These are phyloP conservation scores for Xiphydria camelus DNA, from an alignment of 2,888 invertebrate genomes.

Conservation along the genomic window DNA sequence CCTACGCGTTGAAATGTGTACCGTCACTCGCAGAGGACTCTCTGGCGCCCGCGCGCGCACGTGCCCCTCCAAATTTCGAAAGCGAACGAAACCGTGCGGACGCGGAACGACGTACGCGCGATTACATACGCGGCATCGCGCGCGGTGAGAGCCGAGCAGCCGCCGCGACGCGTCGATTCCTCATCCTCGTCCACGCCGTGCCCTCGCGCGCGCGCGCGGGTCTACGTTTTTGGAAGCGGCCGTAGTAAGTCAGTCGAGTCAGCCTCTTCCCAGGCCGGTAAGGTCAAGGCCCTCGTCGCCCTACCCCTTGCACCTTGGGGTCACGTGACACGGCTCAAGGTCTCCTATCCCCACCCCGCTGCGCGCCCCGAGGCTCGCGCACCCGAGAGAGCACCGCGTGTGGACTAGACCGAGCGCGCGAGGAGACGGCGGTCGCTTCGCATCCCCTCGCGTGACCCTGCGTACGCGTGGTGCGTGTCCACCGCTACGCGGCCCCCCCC, in stretches of 20 bases:
- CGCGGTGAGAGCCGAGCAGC: conserved; percentile 5
- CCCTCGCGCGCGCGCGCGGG: conserved; percentile 18
- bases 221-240: conserved; percentile 45
- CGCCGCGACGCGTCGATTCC: conserved; percentile 10
- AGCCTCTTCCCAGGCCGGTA: conserved; percentile 46
- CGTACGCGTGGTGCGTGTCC: no score
- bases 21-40: no score
- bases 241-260: conserved; percentile 31
- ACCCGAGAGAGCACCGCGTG: no score
- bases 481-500: no score
- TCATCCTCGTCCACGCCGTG: conserved; percentile 6
- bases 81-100: conserved; percentile 3
- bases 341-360: conserved; percentile 55
- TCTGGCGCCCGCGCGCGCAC: conserved; percentile 1
- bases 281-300: conserved; percentile 64
- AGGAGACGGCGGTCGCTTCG: no score
- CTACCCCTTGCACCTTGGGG: conserved; percentile 56
- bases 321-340: conserved; percentile 64
- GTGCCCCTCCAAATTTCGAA: conserved; percentile 1
- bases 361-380: no score
- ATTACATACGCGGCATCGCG: no score
- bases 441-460: no score
- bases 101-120: no score
- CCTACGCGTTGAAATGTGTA: no score
- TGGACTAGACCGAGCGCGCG: no score